Percentiles rank a stretch among this genome's conserved stretches.
Evolutionary conservation across 2,888 invertebrate species (phyloP).

Genomic region (Heliothis peltigera): DNA sequence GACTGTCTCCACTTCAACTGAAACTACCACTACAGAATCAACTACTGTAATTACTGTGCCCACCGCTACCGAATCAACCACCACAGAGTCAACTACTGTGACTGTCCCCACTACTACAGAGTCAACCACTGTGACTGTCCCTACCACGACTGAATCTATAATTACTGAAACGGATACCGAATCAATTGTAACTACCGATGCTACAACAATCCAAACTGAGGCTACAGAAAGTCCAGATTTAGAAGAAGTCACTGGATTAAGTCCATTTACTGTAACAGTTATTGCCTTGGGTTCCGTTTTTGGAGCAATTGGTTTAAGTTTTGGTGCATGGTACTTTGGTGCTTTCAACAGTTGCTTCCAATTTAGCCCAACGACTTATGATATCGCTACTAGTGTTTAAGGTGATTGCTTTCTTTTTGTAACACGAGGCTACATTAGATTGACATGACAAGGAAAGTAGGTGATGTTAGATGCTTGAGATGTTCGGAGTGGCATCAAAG

Average conservation of each 20-base stretch:
- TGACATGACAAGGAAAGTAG: no score
- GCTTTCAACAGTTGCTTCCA: conserved; percentile 35
- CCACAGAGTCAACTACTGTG: neutral
- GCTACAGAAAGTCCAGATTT: conserved; percentile 17
- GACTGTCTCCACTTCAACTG: neutral
- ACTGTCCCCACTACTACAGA: neutral
- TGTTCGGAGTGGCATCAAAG: no score
- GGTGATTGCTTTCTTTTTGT: no score
- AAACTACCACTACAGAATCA: conserved; percentile 15
- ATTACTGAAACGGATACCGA: conserved; percentile 12
- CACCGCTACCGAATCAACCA: neutral
- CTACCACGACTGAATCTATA: conserved; percentile 12
- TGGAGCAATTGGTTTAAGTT: conserved; percentile 9
- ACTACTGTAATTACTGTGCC: conserved; percentile 6
- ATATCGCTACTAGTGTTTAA: conserved; percentile 26
- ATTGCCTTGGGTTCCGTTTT: conserved; percentile 35
- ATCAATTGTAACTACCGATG: neutral
- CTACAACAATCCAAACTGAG: conserved; percentile 1
- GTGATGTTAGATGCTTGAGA: no score
- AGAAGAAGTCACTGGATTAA: conserved; percentile 20
- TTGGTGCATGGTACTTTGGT: conserved; percentile 32
- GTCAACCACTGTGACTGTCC: conserved; percentile 13
- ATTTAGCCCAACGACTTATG: conserved; percentile 33
- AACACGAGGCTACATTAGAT: no score
- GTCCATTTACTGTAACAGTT: conserved; percentile 22